These are phyloP conservation scores for Copsychus sechellarum DNA, from an alignment of 2,113 vertebrate species.

Conservation along the genomic window DNA sequence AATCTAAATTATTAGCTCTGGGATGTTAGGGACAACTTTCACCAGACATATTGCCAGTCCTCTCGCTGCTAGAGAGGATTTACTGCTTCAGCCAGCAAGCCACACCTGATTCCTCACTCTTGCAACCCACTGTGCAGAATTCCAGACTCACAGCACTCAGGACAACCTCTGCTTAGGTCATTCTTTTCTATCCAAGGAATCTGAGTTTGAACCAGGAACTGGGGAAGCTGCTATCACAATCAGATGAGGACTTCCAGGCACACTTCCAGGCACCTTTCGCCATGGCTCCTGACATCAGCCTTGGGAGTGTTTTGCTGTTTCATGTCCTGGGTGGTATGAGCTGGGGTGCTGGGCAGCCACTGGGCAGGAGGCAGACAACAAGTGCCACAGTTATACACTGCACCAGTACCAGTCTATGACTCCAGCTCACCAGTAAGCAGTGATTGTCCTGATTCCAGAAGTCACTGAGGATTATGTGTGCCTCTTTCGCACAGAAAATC, in stretches of 20 bases:
- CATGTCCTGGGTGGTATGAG: neutral
- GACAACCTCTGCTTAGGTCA: neutral
- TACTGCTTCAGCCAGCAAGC: neutral
- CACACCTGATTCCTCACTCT: neutral
- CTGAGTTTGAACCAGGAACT: neutral
- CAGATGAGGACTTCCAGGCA: neutral
- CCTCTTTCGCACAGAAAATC: neutral
- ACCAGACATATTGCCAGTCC: neutral
- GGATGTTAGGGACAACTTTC: neutral
- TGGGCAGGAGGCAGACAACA: neutral
- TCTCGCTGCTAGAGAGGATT: neutral
- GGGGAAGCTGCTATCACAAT: neutral
- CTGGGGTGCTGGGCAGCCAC: neutral
- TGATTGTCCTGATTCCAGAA: neutral
- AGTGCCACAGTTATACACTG: neutral
- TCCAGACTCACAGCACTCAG: neutral
- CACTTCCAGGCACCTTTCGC: neutral
- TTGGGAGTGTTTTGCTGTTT: neutral
- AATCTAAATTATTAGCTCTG: neutral
- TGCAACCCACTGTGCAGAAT: neutral
- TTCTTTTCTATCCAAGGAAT: neutral
- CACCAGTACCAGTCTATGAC: too few species aligned
- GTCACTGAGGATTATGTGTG: neutral
- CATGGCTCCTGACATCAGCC: neutral
- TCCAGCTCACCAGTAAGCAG: neutral